These are phyloP conservation scores for Sebastes minor DNA, from an alignment of 2,797 vertebrate species.

Conservation along the genomic window DNA sequence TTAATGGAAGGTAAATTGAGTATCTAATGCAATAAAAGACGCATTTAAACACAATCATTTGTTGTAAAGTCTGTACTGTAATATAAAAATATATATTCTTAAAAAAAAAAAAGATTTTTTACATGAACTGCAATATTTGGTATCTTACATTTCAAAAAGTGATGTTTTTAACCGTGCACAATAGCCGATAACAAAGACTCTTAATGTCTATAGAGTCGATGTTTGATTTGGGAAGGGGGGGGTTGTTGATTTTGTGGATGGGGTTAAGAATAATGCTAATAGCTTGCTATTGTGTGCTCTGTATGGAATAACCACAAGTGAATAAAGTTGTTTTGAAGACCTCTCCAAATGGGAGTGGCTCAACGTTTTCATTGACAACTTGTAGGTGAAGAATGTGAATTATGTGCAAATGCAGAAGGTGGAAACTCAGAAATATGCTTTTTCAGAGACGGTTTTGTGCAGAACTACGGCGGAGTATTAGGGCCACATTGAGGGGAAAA, in stretches of 20 bases:
- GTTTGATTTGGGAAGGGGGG: slow-evolving; percentile 64
- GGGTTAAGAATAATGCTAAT: slow-evolving; percentile 67
- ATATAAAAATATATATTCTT: slow-evolving; percentile 82
- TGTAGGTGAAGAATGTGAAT: background rate
- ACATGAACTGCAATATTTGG: slow-evolving; percentile 80
- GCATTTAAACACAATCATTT: slow-evolving; percentile 82
- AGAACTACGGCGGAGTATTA: background rate
- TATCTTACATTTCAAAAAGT: slow-evolving; percentile 68
- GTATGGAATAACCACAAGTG: slow-evolving; percentile 85
- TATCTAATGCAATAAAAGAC: slow-evolving; percentile 83
- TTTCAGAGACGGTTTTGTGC: background rate
- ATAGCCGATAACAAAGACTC: slow-evolving; percentile 63
- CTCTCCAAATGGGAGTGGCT: slow-evolving; percentile 78
- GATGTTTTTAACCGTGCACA: slow-evolving; percentile 71
- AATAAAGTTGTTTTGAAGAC: slow-evolving; percentile 87
- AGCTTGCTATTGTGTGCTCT: slow-evolving; percentile 80
- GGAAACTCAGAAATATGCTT: background rate
- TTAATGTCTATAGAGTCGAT: slow-evolving; percentile 46
- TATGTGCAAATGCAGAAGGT: background rate
- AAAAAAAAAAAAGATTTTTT: slow-evolving; percentile 45
- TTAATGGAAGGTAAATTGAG: slow-evolving; percentile 75
- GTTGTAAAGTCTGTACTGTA: slow-evolving; percentile 88
- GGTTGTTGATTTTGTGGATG: slow-evolving; percentile 60
- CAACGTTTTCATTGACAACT: slow-evolving; percentile 74
- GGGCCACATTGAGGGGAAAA: too few species aligned